A percentile compares a stretch with the other conserved stretches of the same genome.
Evolutionary conservation across 2,797 vertebrate genomes (phyloP).

Genomic region (Neomorphus geoffroyi): DNA sequence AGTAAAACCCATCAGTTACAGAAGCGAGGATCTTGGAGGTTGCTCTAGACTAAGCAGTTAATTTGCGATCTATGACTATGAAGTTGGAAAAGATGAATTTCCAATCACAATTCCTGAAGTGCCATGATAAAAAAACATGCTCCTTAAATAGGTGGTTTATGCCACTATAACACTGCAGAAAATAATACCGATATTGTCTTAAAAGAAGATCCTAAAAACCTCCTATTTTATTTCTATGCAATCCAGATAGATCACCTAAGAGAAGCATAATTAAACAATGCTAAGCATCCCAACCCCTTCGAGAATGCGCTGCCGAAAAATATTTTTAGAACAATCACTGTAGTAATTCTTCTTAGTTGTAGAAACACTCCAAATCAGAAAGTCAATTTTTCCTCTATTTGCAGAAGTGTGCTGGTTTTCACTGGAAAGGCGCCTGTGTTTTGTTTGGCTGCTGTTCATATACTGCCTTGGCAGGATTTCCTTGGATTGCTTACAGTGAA

Average conservation of each 20-base stretch:
- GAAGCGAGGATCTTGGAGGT: not conserved
- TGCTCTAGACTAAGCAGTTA: constrained; percentile 51
- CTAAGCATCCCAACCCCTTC: constrained; percentile 68
- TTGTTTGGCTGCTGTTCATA: constrained; percentile 94
- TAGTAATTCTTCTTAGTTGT: constrained; percentile 79
- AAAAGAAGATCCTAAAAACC: constrained; percentile 1
- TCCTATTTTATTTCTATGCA: constrained; percentile 36
- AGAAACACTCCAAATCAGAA: constrained; percentile 83
- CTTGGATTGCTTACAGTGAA: constrained; percentile 89
- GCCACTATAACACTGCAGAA: not conserved
- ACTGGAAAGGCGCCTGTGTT: constrained; percentile 91
- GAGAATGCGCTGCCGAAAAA: constrained; percentile 69
- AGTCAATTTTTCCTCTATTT: constrained; percentile 89
- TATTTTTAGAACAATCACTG: constrained; percentile 85
- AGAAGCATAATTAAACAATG: constrained; percentile 73
- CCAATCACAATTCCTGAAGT: constrained; percentile 55
- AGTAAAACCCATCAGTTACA: not conserved
- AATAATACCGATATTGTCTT: constrained; percentile 11
- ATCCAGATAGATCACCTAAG: constrained; percentile 73
- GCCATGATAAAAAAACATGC: constrained; percentile 53
- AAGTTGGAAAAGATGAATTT: constrained; percentile 41
- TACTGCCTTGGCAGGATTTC: constrained; percentile 87
- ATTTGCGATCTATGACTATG: not conserved
- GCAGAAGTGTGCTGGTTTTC: constrained; percentile 88
- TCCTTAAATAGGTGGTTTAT: not conserved